These are phyloP conservation scores for Numida meleagris DNA, from an alignment of 2,113 vertebrate genomes.

Conservation along the genomic window DNA sequence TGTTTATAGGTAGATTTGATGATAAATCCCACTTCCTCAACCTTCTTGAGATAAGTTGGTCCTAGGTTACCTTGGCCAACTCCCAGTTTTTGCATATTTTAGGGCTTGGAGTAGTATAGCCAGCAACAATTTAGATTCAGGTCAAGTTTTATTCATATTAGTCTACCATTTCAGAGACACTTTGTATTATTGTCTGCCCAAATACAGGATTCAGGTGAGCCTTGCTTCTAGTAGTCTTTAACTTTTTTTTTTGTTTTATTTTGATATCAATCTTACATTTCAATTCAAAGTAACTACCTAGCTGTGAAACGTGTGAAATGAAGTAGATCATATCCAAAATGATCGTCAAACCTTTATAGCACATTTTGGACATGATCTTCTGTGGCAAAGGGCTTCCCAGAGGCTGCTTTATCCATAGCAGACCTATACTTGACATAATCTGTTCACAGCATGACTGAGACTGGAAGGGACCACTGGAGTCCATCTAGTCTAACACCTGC, in stretches of 20 bases:
- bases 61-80: background rate
- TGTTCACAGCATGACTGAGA: background rate
- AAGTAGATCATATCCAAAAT: background rate
- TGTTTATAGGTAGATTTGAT: background rate
- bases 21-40: background rate
- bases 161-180: background rate
- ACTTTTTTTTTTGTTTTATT: background rate
- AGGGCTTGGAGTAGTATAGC: background rate
- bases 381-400: background rate
- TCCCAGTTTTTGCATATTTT: background rate
- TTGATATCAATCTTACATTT: background rate
- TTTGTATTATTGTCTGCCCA: background rate
- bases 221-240: background rate
- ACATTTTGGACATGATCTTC: background rate
- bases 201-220: background rate
- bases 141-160: background rate
- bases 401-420: background rate
- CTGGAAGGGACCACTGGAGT: background rate
- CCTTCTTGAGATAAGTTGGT: background rate
- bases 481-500: background rate
- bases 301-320: background rate
- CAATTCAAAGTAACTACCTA: background rate
- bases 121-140: background rate
- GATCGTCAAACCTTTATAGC: background rate
- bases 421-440: background rate